Evolutionary conservation across 2,888 invertebrate species (phyloP).

Genomic region (Drosophila hamatofila): DNA sequence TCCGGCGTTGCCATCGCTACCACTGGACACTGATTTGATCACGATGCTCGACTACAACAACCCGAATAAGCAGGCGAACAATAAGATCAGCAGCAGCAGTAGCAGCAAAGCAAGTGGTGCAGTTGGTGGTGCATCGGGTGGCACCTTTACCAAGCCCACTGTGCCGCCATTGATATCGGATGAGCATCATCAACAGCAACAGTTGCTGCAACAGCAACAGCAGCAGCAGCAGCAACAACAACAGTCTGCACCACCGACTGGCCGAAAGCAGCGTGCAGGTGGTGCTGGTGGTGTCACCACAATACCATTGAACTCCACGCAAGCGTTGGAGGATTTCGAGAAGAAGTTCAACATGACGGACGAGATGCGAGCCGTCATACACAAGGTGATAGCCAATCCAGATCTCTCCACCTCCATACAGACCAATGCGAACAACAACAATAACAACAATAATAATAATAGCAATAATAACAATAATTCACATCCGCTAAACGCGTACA

Average conservation of each 20-base stretch:
- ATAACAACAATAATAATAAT: constrained; percentile 8
- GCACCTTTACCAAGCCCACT: constrained; percentile 70
- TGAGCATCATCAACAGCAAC: constrained; percentile 20
- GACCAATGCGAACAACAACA: constrained; percentile 71
- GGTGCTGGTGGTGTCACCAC: constrained; percentile 57
- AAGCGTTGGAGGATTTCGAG: constrained; percentile 82
- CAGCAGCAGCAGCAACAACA: neutral
- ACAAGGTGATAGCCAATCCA: constrained; percentile 84
- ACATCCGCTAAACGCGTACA: constrained; percentile 79
- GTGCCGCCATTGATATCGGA: constrained; percentile 66
- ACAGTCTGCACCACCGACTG: constrained; percentile 11
- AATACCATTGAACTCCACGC: constrained; percentile 78
- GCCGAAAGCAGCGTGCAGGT: constrained; percentile 33
- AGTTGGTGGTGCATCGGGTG: constrained; percentile 23
- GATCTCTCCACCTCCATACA: constrained; percentile 84
- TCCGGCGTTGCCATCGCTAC: constrained; percentile 77
- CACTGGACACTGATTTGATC: constrained; percentile 80
- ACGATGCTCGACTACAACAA: constrained; percentile 83
- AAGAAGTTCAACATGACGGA: constrained; percentile 84
- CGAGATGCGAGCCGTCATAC: constrained; percentile 84
- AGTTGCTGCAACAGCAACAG: constrained; percentile 5
- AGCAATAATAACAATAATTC: constrained; percentile 19
- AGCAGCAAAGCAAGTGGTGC: constrained; percentile 7
- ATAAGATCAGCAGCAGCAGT: constrained; percentile 12
- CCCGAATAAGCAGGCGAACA: constrained; percentile 64